Percentiles rank a stretch among this genome's conserved stretches.
Evolutionary conservation across 1,140 invertebrate genomes (phyloP).

Genomic region (Latrodectus geometricus): DNA sequence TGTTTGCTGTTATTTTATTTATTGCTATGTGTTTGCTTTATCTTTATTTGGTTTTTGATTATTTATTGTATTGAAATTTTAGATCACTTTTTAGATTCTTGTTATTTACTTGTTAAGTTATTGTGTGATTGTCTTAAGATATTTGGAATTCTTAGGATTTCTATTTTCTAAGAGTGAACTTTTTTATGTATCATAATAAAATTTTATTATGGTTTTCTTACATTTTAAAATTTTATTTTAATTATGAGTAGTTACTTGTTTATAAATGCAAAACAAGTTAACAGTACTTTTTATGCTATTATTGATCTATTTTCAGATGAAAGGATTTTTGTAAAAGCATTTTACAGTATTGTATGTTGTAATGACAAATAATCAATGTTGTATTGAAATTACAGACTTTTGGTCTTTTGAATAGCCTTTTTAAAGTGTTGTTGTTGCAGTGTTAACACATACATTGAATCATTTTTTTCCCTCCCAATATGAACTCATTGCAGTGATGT

Average conservation of each 20-base stretch:
- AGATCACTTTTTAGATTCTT: not conserved
- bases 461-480: slow-evolving; percentile 20
- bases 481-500: slow-evolving; percentile 20
- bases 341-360: slow-evolving; percentile 59
- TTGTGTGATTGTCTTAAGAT: not conserved
- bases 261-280: slow-evolving; percentile 40
- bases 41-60: not conserved
- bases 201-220: slow-evolving; percentile 24
- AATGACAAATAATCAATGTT: slow-evolving; percentile 40
- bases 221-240: slow-evolving; percentile 15
- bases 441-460: slow-evolving; percentile 32
- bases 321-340: slow-evolving; percentile 45
- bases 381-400: slow-evolving; percentile 29
- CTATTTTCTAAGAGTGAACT: not conserved
- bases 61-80: not conserved
- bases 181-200: slow-evolving; percentile 11
- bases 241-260: slow-evolving; percentile 22
- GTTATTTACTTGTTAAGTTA: not conserved
- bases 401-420: slow-evolving; percentile 50
- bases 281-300: slow-evolving; percentile 56
- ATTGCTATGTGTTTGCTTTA: not conserved
- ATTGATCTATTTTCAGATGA: slow-evolving; percentile 60
- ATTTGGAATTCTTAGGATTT: not conserved
- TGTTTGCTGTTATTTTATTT: not conserved
- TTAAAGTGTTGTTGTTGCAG: slow-evolving; percentile 50